Base-by-base conservation (phyloP, 2,888 invertebrate genomes). In the Quadriops clusia region DNA sequence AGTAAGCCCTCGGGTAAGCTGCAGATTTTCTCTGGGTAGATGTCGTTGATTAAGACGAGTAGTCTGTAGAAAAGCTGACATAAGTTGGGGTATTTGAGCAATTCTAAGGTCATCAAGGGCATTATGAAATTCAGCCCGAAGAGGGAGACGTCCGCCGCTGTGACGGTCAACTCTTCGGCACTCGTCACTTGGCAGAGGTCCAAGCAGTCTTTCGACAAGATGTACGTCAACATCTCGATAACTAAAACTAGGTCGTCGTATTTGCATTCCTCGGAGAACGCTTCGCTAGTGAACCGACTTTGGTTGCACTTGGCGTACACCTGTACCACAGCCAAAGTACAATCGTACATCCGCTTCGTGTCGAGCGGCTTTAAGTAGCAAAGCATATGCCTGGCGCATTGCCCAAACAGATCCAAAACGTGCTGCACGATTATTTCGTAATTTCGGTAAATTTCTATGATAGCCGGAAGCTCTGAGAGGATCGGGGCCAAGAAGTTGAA, bases 341-440 rank as follows among this genome's bases (percentile, higher is more conserved):
- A 65, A 43, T 78, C 72, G 39, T 79, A 74, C 44, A 85, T 66
- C 54, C 68, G 68, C 45, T 65, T 67, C 34, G 74, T 74, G 42
- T 77, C 72, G 15, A 64, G 57, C 47, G 72, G 62, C 15, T 64
- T 64, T 7, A 68, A 61, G 23, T 73, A 78, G 44, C 76, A 74
- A 31, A 84, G 58, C 67, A 81, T 75, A 37, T 73, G 65, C 44
- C 75, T 74, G 2, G 81, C 76, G 45, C 75, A 74, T 50, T 79
- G 77, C 20, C 74, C 74, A 38, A 82, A 75, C 20, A 86, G 59
- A 50, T 79, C 76, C 36, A 84, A 60, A 23, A 84, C 74, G 8
- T 83, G 67, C 47, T 83, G 72, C 27, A 87, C 80, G 34, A 89
- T 73, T 33, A 77, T 72, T 32, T 79, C 78, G 56, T 84, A 84